Evolutionary conservation across 1,140 invertebrate species (phyloP).

Genomic region (Parasteatoda tepidariorum): DNA sequence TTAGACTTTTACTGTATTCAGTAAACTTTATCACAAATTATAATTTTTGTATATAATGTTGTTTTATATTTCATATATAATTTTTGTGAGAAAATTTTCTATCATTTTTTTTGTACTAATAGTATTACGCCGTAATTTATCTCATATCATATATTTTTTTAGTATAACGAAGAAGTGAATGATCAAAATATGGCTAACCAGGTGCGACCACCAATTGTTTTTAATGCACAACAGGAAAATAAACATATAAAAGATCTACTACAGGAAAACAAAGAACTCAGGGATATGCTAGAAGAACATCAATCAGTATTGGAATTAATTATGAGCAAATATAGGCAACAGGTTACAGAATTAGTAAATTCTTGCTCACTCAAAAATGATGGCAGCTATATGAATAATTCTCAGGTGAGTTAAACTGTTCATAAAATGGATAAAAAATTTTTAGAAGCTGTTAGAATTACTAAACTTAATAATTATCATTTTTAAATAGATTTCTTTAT

Average conservation of each 20-base stretch:
- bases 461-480: too few species aligned
- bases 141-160: slow-evolving; percentile 65
- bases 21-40: too few species aligned
- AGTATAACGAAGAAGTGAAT: slow-evolving; percentile 94
- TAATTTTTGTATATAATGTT: too few species aligned
- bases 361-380: slow-evolving; percentile 77
- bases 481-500: too few species aligned
- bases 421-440: too few species aligned
- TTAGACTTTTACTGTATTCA: too few species aligned
- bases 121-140: too few species aligned
- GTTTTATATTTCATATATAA: too few species aligned
- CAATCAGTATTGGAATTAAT: slow-evolving; percentile 93
- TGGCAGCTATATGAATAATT: not conserved
- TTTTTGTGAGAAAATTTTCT: too few species aligned
- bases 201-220: slow-evolving; percentile 85
- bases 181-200: slow-evolving; percentile 88
- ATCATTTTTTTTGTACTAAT: too few species aligned
- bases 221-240: slow-evolving; percentile 91
- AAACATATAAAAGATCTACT: slow-evolving; percentile 79
- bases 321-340: slow-evolving; percentile 97
- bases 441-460: too few species aligned
- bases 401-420: not conserved
- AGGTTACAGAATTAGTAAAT: slow-evolving; percentile 84
- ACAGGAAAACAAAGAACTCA: slow-evolving; percentile 88
- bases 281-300: slow-evolving; percentile 91